Base-by-base conservation (phyloP, 2,797 vertebrate genomes). In the Staurois parvus region DNA sequence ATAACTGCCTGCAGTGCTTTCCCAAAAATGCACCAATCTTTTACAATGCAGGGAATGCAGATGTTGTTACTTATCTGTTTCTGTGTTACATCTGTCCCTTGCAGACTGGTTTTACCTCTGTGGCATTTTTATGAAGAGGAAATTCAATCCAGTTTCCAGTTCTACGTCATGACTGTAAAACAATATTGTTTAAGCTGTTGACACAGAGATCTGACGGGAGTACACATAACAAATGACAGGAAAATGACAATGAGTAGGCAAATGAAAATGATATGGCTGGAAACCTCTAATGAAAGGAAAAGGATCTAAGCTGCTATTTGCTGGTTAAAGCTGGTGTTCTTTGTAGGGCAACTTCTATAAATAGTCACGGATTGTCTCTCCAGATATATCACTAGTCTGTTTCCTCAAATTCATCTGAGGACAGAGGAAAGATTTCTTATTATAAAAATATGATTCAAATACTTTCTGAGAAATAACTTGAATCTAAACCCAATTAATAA, bases 151-250 rank as follows among this genome's bases (percentile, higher is more conserved):
- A 13, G 12, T 69, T 73, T 77, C 66, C 59, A 79, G 74, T 84
- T 79, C 68, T 74, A 84, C 74, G 85, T 87, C 85, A 87, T 67
- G 76, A 75, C 76, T 84, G 76, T 87, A 87, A 87, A 84, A 83
- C 81, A 79, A 86, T 87, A 83, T 84, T 83, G 76, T 79, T 79
- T 79, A 79, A 87, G 85, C 81, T 87, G 85, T 79, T 83, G 85
- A 87, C 81, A 87, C 81, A 87, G 72, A 84, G 85, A 79, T 84
- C 81, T 87, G 59, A 83, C 21, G 70, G 74, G 45, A 79, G 81
- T 79, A 84, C 82, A 79, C 85, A 79, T 79, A 83, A 73, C 37
- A 74, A 83, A 87, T 26, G 76, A 69, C 76, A 83, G 68, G 85
- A 28, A 87, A 87, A 87, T 87, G 75, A 87, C 81, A 87, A 87